These are phyloP conservation scores for Epinephelus malabaricus DNA, from an alignment of 2,797 vertebrate genomes.

Conservation along the genomic window DNA sequence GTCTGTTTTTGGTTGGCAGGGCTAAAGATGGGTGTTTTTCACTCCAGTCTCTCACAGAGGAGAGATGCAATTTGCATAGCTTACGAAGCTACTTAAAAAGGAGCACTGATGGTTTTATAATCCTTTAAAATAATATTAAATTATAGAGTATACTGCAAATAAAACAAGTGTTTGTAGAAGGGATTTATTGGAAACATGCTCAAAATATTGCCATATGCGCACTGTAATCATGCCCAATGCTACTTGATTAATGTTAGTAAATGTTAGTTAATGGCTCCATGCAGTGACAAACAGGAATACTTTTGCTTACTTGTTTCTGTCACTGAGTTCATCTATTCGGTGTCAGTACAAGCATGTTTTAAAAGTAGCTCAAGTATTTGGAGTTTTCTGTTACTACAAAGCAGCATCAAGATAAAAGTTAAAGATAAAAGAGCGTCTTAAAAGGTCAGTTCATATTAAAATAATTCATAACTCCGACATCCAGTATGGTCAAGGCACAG, in stretches of 20 bases:
- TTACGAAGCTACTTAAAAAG: slow-evolving; percentile 30
- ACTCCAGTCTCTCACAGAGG: slow-evolving; percentile 20
- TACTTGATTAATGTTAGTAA: slow-evolving; percentile 21
- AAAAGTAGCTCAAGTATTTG: not conserved
- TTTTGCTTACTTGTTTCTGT: slow-evolving; percentile 7
- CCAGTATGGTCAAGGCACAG: not conserved
- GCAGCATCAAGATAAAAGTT: not conserved
- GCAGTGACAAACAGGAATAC: slow-evolving; percentile 11
- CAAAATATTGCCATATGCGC: slow-evolving; percentile 11
- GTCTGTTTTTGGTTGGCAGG: slow-evolving; percentile 82
- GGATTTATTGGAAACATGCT: slow-evolving; percentile 11
- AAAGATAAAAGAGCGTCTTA: not conserved
- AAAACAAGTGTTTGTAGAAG: slow-evolving; percentile 9
- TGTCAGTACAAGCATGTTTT: not conserved
- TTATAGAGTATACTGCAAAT: slow-evolving; percentile 7
- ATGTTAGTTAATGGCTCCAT: slow-evolving; percentile 14
- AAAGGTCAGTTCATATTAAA: slow-evolving; percentile 3
- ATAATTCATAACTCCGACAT: slow-evolving; percentile 16
- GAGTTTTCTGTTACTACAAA: not conserved
- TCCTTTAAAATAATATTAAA: slow-evolving; percentile 31
- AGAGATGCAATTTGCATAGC: slow-evolving; percentile 53
- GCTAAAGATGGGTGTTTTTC: slow-evolving; percentile 73
- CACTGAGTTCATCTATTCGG: slow-evolving; percentile 2
- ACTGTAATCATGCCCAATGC: not conserved
- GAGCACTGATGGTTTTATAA: slow-evolving; percentile 13